Conservation (phyloP, 1,140 invertebrate species). For the Nasonia giraulti region DNA sequence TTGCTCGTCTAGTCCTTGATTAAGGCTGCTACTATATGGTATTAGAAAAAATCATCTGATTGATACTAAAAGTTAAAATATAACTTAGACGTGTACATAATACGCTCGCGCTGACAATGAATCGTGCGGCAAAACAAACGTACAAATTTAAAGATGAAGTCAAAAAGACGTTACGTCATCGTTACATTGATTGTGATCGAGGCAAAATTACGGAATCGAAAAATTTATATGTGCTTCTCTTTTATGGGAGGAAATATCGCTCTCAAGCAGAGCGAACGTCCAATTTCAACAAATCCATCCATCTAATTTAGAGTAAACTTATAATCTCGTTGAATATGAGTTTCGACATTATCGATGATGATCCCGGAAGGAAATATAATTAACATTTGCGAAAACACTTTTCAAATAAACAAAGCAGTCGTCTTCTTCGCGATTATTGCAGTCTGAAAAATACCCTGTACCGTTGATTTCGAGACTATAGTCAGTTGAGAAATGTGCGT, state of each 20-base stretch:
- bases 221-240: too few species aligned
- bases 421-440: background rate
- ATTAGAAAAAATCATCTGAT: background rate
- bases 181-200: background rate
- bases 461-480: background rate
- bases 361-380: background rate
- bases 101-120: background rate
- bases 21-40: background rate
- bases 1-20: background rate
- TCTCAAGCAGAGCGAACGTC: background rate
- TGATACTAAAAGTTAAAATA: background rate
- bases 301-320: background rate
- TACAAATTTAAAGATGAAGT: background rate
- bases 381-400: background rate
- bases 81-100: background rate
- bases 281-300: background rate
- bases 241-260: background rate
- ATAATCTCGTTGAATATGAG: background rate
- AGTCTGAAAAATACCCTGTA: background rate
- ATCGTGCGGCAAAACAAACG: background rate
- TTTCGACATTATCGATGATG: background rate
- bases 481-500: background rate
- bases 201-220: background rate
- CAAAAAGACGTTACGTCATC: background rate
- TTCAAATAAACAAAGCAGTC: background rate